A percentile compares a stretch with the other conserved stretches of the same genome.
phyloP scores from a whole-genome alignment of 2,797 vertebrate genomes.

The Propithecus deckenii region DNA sequence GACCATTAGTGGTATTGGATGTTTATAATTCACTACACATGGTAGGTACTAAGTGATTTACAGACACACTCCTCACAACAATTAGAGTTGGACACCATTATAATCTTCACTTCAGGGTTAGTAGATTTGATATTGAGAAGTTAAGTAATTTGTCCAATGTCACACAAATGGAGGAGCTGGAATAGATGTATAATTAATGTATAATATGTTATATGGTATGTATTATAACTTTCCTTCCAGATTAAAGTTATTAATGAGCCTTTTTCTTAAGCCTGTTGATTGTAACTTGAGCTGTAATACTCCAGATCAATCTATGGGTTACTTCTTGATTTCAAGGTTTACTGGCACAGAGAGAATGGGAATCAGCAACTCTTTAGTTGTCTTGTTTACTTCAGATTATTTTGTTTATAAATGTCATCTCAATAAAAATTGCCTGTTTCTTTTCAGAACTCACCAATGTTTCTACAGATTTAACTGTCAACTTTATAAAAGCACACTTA shows the following conservation, averaged over 20 bases:
- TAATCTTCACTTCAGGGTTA: background rate
- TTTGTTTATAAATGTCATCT: constrained; percentile 21
- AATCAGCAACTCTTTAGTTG: background rate
- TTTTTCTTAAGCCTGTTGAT: background rate
- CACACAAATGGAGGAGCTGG: background rate
- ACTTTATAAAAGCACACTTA: constrained; percentile 22
- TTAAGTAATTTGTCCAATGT: background rate
- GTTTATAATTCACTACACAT: background rate
- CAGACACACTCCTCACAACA: background rate
- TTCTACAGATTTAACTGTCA: background rate
- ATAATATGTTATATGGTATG: background rate
- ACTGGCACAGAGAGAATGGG: background rate
- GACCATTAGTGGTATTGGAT: background rate
- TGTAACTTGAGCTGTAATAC: background rate
- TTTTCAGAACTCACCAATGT: constrained; percentile 73
- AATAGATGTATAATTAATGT: background rate
- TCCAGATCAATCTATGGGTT: background rate
- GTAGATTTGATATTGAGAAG: background rate
- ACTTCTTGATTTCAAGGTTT: background rate
- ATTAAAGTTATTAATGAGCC: background rate
- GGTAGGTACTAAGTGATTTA: background rate
- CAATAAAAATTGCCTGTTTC: constrained; percentile 54
- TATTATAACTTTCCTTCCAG: constrained; percentile 34
- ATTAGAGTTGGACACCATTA: background rate
- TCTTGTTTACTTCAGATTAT: constrained; percentile 14